Conservation (phyloP, 1,140 invertebrate species). For the Drosophila lowei region DNA sequence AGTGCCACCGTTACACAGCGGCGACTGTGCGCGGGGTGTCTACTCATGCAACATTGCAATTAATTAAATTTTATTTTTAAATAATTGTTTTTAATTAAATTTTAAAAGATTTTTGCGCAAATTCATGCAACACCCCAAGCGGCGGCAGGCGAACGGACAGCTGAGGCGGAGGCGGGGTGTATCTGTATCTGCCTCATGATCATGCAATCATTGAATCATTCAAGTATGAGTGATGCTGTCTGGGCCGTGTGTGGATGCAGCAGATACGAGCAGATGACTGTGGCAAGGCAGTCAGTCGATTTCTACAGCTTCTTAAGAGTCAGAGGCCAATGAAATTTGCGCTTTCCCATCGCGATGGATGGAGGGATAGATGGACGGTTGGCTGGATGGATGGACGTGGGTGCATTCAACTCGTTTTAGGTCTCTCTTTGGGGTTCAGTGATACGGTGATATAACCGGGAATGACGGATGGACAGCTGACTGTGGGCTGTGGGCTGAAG, state of each 20-base stretch:
- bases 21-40: constrained; percentile 46
- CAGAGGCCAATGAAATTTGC: constrained; percentile 70
- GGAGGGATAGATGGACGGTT: neutral
- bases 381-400: constrained; percentile 25
- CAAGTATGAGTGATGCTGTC: constrained; percentile 44
- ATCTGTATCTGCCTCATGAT: constrained; percentile 60
- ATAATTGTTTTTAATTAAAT: constrained; percentile 81
- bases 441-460: constrained; percentile 72
- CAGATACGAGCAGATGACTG: constrained; percentile 8
- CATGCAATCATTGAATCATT: constrained; percentile 77
- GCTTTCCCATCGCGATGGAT: constrained; percentile 30
- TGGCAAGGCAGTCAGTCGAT: constrained; percentile 23
- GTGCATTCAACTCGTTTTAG: constrained; percentile 61
- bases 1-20: constrained; percentile 71
- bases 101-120: constrained; percentile 67
- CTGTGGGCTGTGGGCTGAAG: constrained; percentile 8
- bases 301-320: constrained; percentile 54
- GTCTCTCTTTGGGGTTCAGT: constrained; percentile 10
- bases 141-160: constrained; percentile 41
- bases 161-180: constrained; percentile 22
- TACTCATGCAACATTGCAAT: constrained; percentile 80
- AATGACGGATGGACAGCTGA: constrained; percentile 57
- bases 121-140: constrained; percentile 64
- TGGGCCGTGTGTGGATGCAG: neutral
- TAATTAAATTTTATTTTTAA: constrained; percentile 81